Evolutionary conservation across 2,888 invertebrate genomes (phyloP), one percentile per base, ranked within the genome.

Genomic region (Exocentrus adspersus): DNA sequence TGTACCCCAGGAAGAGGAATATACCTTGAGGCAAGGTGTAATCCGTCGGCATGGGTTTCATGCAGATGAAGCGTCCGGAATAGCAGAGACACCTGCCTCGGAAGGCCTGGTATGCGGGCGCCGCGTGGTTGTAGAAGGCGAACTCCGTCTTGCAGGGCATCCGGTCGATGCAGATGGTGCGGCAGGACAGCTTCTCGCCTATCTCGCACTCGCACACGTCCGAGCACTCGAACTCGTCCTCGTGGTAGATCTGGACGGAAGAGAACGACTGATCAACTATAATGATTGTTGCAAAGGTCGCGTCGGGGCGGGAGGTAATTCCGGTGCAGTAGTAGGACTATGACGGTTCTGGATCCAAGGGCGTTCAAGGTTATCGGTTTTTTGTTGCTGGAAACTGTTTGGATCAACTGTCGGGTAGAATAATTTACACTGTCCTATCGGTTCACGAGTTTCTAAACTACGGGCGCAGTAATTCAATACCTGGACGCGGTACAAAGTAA

Each of bases 31-130:
- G 90, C 65, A 92, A 86, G 77, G 87, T 89, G 84, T 92, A 93
- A 77, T 92, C 88, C 70, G 89, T 91, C 67, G 89, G 88, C 68
- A 88, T 86, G 60, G 95, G 95, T 77, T 94, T 89, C 92, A 94
- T 94, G 84, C 95, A 95, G 84, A 95, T 94, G 83, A 95, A 95
- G 69, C 92, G 90, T 30, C 95, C 94, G 17, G 94, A 94, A 84
- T 95, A 95, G 84, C 95, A 95, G 75, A 94, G 89, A 83, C 95
- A 95, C 64, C 93, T 88, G 41, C 95, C 94, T 17, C 70, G 87
- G 81, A 91, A 94, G 6, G 95, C 95, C 83, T 94, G 94, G 84
- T 94, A 95, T 58, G 94, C 92, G 5, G 95, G 94, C 1, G 94
- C 92, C 37, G 93, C 92, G 83, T 95, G 95, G 78, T 93, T 93